Percentiles rank a stretch among this genome's conserved stretches.
Evolutionary conservation across 2,888 invertebrate species (phyloP).

Genomic region (Melinopterus prodromus): DNA sequence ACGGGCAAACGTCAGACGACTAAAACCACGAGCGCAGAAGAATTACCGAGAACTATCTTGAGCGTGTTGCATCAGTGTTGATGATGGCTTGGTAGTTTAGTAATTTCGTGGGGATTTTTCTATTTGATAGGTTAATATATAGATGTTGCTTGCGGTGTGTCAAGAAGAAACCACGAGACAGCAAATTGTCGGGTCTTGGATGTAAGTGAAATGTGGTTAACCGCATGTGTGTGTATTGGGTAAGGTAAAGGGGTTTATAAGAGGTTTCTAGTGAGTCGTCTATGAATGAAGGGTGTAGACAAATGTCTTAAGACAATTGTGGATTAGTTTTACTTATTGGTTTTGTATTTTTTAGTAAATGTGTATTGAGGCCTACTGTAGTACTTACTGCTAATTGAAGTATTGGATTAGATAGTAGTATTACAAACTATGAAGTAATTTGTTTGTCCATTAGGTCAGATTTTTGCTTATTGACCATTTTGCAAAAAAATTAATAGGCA

Average conservation of each 20-base stretch:
- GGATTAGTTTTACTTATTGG: too few relatives aligned
- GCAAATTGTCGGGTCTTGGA: not conserved
- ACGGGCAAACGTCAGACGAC: not conserved
- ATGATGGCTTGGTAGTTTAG: not conserved
- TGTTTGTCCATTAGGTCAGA: too few relatives aligned
- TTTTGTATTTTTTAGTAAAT: too few relatives aligned
- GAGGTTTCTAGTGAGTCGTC: too few relatives aligned
- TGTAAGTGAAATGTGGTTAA: slow-evolving; percentile 4
- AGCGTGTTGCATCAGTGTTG: not conserved
- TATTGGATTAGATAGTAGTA: too few relatives aligned
- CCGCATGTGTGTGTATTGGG: not conserved
- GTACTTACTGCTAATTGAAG: too few relatives aligned
- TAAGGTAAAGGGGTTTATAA: not conserved
- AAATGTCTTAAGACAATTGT: too few relatives aligned
- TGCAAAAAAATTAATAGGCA: too few relatives aligned
- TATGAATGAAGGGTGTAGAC: too few relatives aligned
- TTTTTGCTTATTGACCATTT: too few relatives aligned
- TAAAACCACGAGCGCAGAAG: not conserved
- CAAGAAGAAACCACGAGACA: not conserved
- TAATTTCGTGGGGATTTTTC: not conserved
- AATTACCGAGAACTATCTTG: not conserved
- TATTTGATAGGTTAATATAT: not conserved
- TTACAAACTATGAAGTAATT: too few relatives aligned
- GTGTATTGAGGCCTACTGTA: too few relatives aligned
- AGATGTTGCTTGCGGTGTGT: not conserved